These are phyloP conservation scores for Aphis gossypii DNA, from an alignment of 1,140 invertebrate species.

Conservation along the genomic window DNA sequence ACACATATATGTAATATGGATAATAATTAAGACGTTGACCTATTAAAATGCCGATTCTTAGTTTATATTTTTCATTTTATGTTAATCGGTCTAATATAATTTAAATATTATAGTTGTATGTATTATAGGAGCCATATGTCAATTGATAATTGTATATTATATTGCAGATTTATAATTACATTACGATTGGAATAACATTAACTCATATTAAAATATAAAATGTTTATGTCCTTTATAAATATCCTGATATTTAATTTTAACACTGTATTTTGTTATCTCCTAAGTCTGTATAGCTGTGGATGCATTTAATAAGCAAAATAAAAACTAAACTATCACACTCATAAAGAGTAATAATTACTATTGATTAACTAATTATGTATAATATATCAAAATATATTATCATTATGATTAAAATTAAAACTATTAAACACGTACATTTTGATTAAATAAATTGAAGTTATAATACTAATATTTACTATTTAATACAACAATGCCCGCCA, in stretches of 20 bases:
- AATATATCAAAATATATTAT: not conserved
- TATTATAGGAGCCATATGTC: no score
- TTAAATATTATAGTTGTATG: not conserved
- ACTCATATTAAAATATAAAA: no score
- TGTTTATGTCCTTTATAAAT: no score
- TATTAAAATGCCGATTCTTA: not conserved
- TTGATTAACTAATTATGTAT: not conserved
- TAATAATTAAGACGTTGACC: slow-evolving; percentile 9
- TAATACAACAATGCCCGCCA: not conserved
- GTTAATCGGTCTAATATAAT: not conserved
- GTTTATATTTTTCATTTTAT: not conserved
- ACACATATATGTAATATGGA: not conserved
- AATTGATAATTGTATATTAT: no score
- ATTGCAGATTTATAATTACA: no score
- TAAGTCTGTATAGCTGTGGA: not conserved
- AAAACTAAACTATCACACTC: not conserved
- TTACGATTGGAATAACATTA: no score
- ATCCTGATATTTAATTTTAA: no score
- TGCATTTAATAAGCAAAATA: not conserved
- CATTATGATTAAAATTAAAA: not conserved
- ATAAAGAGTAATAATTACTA: not conserved
- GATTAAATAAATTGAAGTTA: not conserved
- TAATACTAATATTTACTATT: not conserved
- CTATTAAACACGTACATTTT: not conserved
- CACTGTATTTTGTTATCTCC: no score